A percentile compares a stretch with the other conserved stretches of the same genome.
Conservation (phyloP, 2,797 vertebrate genomes). For the Ispidina picta region DNA sequence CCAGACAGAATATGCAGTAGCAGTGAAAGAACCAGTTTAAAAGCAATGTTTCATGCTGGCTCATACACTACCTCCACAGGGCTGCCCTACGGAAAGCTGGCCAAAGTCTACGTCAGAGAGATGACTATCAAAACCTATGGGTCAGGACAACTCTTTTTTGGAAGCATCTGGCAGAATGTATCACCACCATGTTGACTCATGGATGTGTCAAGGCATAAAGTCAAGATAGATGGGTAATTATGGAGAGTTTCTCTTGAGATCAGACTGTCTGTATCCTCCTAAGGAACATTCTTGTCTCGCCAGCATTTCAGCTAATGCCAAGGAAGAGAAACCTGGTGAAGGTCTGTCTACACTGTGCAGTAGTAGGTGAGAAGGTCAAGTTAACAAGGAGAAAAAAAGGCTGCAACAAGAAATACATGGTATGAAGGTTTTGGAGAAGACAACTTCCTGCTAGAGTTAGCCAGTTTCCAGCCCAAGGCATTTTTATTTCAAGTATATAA, state of each 20-base stretch:
- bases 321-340: not conserved
- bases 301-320: not conserved
- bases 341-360: not conserved
- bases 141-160: not conserved
- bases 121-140: slow-evolving; percentile 21
- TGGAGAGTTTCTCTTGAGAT: not conserved
- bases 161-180: slow-evolving; percentile 34
- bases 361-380: not conserved
- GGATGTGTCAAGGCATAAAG: slow-evolving; percentile 43
- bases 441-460: not conserved
- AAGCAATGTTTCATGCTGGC: not conserved
- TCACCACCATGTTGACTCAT: slow-evolving; percentile 28
- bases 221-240: not conserved
- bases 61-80: fast-evolving
- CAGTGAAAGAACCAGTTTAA: not conserved
- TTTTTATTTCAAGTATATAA: not conserved
- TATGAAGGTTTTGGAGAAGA: not conserved
- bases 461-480: not conserved
- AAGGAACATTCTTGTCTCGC: not conserved
- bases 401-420: not conserved
- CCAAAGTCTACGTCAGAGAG: not conserved
- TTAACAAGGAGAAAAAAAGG: not conserved
- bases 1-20: not conserved
- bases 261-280: not conserved
- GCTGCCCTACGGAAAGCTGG: not conserved